Evolutionary conservation across 2,888 invertebrate genomes (phyloP).

Genomic region (Stenurella melanura): DNA sequence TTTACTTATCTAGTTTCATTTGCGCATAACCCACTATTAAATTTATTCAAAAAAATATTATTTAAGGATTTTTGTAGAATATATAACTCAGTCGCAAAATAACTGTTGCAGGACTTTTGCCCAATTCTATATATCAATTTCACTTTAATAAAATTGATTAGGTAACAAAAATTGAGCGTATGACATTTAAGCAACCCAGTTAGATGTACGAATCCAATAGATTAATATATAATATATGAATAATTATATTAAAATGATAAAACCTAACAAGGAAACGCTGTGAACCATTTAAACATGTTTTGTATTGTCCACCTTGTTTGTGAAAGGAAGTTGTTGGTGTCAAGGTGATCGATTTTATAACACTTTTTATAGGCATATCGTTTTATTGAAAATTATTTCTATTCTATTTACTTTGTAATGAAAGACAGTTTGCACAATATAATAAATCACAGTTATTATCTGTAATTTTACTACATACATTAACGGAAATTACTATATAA

Average conservation of each 20-base stretch:
- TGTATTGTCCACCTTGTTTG: slow-evolving; percentile 2
- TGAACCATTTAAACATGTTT: neutral
- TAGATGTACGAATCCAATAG: neutral
- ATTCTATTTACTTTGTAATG: neutral
- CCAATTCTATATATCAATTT: neutral
- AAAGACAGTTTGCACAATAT: neutral
- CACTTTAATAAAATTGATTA: neutral
- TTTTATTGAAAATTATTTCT: neutral
- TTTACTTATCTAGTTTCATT: too few species aligned
- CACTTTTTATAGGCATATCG: slow-evolving; percentile 8
- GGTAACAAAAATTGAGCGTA: neutral
- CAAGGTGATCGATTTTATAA: slow-evolving; percentile 34
- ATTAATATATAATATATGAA: neutral
- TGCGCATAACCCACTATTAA: too few species aligned
- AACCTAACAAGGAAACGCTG: neutral
- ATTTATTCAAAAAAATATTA: too few species aligned
- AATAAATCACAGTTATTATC: slow-evolving; percentile 1
- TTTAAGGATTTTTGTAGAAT: too few species aligned
- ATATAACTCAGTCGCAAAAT: too few species aligned
- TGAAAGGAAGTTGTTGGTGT: slow-evolving; percentile 31
- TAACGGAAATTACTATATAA: neutral
- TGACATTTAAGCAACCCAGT: neutral
- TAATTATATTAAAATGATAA: neutral
- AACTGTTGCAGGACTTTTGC: neutral
- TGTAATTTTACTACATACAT: neutral